Base-by-base conservation (phyloP, 92 coral and sea anemone genomes). In the Epizoanthus stellaris region DNA sequence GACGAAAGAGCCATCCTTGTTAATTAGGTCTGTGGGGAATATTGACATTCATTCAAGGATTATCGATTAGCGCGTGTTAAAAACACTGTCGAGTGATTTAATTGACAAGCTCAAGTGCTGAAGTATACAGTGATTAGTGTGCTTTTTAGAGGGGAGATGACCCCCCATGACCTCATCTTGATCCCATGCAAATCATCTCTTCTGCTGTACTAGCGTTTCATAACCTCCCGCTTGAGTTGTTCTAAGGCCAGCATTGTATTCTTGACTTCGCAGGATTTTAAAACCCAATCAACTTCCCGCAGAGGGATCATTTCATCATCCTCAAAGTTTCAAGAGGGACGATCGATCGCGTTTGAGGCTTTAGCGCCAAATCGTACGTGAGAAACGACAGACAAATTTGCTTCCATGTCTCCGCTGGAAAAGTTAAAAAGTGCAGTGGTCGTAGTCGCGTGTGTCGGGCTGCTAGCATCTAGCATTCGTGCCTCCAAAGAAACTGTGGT, bases 31-130 rank as follows among this genome's bases (percentile, higher is more conserved):
- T 63, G 16, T 42, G 72, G 25, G 30, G 19, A 52, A 79, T 70
- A 79, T 79, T 79, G 82, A 60, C 82, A 77, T 39, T 77, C 16
- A 20, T 15, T 34, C 38, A 42, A 61, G 80, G 82, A 77, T 77
- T 77, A 77, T 34, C 30, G 65, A 77, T 39, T 65, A 60, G 71
- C 38, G 52, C 58, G 70, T 77, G 58, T 42, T 42, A 60, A 38
- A 39, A 77, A 77, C 30, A 77, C 43, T 77, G 59, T 62, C 58
- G 58, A 61, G 82, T 77, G 82, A 77, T 77, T 59, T 77, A 77
- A 77, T 77, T 77, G 82, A 77, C 82, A 77, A 61, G 71, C 70
- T 40, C 42, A 59, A 77, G 82, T 77, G 82, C 34, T 77, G 82
- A 77, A 77, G 70, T 60, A 75, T 56, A 75, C 39, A 65, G 25